Base-by-base conservation (phyloP, 2,888 invertebrate genomes). In the Xiphydria camelus region DNA sequence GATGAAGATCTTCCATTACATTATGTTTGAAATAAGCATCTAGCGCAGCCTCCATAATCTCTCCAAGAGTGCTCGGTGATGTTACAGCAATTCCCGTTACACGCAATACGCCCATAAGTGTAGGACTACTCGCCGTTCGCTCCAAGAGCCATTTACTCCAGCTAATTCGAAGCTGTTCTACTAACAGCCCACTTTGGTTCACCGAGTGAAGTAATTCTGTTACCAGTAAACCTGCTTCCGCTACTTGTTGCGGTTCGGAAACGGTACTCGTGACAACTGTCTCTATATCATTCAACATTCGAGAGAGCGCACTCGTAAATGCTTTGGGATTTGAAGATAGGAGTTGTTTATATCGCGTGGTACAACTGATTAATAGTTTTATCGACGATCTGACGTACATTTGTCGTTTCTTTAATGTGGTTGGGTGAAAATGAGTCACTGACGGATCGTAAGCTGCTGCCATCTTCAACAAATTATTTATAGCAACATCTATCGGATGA, bases 311-410 rank as follows among this genome's bases (percentile, higher is more conserved):
- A 44, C 62, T 66, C 19, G 73, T 75, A 38, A 83, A 77, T 41
- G 79, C 78, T 51, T 76, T 76, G 36, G 76, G 76, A 59, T 79
- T 80, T 6, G 77, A 74, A 2, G 77, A 70, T 3, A 82, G 62
- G 25, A 78, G 62, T 22, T 76, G 69, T 62, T 83, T 83, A 59
- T 82, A 75, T 32, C 80, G 73, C 33, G 79, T 80, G 3, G 79
- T 75, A 52, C 79, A 80, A 9, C 80, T 80, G 3, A 81, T 75
- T 23, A 86, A 65, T 42, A 86, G 70, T 66, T 84, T 83, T 0
- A 83, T 78, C 37, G 80, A 78, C 31, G 82, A 81, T 50, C 83
- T 79, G 12, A 86, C 78, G 55, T 80, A 87, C 61, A 82, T 78
- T 59, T 82, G 81, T 39, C 85, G 77, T 61, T 85, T 85, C 32